These are phyloP conservation scores for Lepisosteus osseus DNA, from an alignment of 2,113 vertebrate species.

Conservation along the genomic window DNA sequence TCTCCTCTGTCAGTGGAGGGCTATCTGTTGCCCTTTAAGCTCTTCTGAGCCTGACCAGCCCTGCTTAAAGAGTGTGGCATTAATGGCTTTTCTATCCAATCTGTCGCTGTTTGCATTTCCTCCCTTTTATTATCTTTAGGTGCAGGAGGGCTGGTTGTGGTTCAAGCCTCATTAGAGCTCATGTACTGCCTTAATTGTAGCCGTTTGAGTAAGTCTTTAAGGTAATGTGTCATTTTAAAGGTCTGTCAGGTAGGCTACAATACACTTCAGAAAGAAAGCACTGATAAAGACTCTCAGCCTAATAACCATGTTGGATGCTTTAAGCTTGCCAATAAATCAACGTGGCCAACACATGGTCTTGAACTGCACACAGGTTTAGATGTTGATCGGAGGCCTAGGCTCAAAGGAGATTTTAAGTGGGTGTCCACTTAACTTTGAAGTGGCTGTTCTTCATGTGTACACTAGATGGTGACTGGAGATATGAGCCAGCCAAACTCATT, in stretches of 20 bases:
- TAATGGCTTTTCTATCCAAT: constrained; percentile 47
- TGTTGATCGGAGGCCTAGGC: constrained; percentile 21
- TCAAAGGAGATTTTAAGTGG: constrained; percentile 45
- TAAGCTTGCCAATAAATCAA: constrained; percentile 51
- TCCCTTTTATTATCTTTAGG: constrained; percentile 11
- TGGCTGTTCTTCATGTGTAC: constrained; percentile 47
- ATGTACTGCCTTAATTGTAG: constrained; percentile 9
- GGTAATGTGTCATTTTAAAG: constrained; percentile 8
- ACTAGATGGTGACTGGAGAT: constrained; percentile 53
- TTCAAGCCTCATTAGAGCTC: constrained; percentile 8
- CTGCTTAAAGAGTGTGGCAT: constrained; percentile 38
- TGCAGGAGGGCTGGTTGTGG: too few relatives aligned
- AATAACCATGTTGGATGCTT: constrained; percentile 27
- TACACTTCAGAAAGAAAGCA: constrained; percentile 43
- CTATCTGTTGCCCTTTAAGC: constrained; percentile 15
- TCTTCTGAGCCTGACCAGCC: constrained; percentile 42
- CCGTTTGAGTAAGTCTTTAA: constrained; percentile 17
- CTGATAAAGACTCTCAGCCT: constrained; percentile 43
- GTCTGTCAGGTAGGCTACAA: constrained; percentile 4
- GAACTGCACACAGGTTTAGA: constrained; percentile 37
- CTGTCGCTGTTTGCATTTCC: constrained; percentile 49
- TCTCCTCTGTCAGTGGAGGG: constrained; percentile 29
- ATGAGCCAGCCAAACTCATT: constrained; percentile 14
- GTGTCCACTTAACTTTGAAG: constrained; percentile 60
- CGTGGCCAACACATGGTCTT: constrained; percentile 47